Evolutionary conservation across 1,140 invertebrate species (phyloP), one percentile per base, ranked within the genome.

Genomic region (Orchesella cincta): DNA sequence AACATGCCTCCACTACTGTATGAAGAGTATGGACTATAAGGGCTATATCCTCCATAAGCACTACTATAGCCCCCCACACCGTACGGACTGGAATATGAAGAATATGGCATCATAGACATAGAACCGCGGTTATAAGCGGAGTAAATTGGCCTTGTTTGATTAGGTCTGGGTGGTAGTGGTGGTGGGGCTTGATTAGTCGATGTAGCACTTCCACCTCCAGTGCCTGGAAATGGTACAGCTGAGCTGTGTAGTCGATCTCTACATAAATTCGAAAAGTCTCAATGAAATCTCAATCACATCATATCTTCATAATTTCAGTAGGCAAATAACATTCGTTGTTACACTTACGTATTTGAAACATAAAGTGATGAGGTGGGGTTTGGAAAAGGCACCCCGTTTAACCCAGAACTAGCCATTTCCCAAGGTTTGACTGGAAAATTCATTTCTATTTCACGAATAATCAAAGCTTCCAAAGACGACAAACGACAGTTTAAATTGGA

Each of bases 31-130:
- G 39, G 64, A 57, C 12, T 16, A 28, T 74, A 74, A 1, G 73
- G 73, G 26, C 82, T 79, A 74, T 84, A 84, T 80, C 84, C 83
- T 1, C 84, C 83, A 36, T 81, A 33, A 76, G n/a, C n/a, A n/a
- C n/a, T n/a, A n/a, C n/a, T n/a, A n/a, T n/a, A n/a, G n/a, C n/a
- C n/a, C 72, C 76, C 51, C 18, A 26, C 26, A 29, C 74, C 52
- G 35, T 76, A 76, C n/a, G 57, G 57, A 39, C 54, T 70, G 5
- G 74, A 62, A 31, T 79, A 78, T 26, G 78, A 52, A 1, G 74
- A 62, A 31, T 79, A 78, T 33, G 78, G 73, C 75, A 78, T 76
- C 33, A 79, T 74, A 5, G 73, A 72, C n/a, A 33, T 46, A 20
- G 8, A 12, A 2, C 28, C 36, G 18, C 35, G 34, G 33, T 78